Percentiles rank a stretch among this genome's conserved stretches.
These are phyloP conservation scores for Podabrus alpinus DNA, from an alignment of 2,888 invertebrate genomes.

Conservation along the genomic window DNA sequence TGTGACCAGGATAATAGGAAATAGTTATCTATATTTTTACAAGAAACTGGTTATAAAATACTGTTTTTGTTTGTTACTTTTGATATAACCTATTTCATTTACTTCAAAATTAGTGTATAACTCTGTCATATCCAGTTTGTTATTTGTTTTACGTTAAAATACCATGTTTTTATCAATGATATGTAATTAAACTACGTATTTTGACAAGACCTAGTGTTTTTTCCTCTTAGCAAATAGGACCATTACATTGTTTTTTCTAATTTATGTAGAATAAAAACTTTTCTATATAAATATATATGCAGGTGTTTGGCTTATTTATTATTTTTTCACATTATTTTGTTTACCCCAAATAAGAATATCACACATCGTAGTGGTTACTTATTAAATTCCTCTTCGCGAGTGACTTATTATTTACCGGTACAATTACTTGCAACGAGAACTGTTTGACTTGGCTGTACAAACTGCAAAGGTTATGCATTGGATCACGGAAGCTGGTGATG, in stretches of 20 bases:
- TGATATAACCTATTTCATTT: conserved; percentile 27
- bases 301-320: not conserved
- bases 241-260: not conserved
- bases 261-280: not conserved
- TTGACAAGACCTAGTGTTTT: conserved; percentile 14
- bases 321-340: not conserved
- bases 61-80: conserved; percentile 27
- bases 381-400: too few species aligned
- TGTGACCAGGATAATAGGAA: conserved; percentile 61
- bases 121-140: conserved; percentile 24
- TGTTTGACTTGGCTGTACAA: too few species aligned
- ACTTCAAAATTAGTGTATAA: conserved; percentile 17
- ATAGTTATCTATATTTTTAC: conserved; percentile 20
- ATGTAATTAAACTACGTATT: conserved; percentile 28
- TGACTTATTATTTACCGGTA: too few species aligned
- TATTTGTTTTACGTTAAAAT: conserved; percentile 26
- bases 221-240: not conserved
- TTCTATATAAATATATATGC: not conserved
- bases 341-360: not conserved
- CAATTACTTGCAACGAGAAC: too few species aligned
- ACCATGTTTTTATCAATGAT: conserved; percentile 27
- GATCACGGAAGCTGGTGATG: too few species aligned
- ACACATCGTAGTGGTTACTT: too few species aligned
- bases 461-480: too few species aligned
- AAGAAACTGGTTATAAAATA: conserved; percentile 15